Evolutionary conservation across 2,888 invertebrate species (phyloP), one percentile per base, ranked within the genome.

Genomic region (Oligia strigilis): DNA sequence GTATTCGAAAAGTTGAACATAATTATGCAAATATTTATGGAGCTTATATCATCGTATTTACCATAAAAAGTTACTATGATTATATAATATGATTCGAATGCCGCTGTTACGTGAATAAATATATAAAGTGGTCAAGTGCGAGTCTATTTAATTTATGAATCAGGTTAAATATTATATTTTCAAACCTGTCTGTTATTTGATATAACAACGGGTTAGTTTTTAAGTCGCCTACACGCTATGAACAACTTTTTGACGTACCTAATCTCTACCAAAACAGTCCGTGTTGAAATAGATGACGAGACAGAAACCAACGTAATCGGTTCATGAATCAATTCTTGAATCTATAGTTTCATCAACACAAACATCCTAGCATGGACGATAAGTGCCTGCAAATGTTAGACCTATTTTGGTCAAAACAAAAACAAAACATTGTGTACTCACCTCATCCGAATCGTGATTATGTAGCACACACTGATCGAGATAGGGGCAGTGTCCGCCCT

Each of bases 401-500:
- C 2, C 9, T 43, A 62, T 55, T 78, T 58, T 29, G n/a, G 17
- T 14, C 11, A 8, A 65, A 70, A 71, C 40, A 23, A 69, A 52
- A 64, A 66, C 36, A 77, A 64, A 46, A 49, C 43, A n/a, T n/a
- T 62, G 66, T 70, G 80, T 66, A 89, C 94, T 93, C 90, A 97
- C 97, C 91, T 98, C 98, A 81, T 98, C 97, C 6, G 98, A 97
- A 92, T 99, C 99, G 92, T 99, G 98, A 94, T 98, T 99, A 93
- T 99, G 99, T 70, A 99, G 97, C 1, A 99, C 99, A 93, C 99
- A 99, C 95, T 99, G 99, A 94, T 99, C 99, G 93, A 99, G 96
- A 92, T 99, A 99, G 1, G 99, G 99, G 90, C 99, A 99, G 92
- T 99, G 99, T 19, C 99, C 99, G 65, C 99, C 99, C 96, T 99